phyloP scores from a whole-genome alignment of 2,888 invertebrate genomes.

The Scaptodrosophila latifasciaeformis region DNA sequence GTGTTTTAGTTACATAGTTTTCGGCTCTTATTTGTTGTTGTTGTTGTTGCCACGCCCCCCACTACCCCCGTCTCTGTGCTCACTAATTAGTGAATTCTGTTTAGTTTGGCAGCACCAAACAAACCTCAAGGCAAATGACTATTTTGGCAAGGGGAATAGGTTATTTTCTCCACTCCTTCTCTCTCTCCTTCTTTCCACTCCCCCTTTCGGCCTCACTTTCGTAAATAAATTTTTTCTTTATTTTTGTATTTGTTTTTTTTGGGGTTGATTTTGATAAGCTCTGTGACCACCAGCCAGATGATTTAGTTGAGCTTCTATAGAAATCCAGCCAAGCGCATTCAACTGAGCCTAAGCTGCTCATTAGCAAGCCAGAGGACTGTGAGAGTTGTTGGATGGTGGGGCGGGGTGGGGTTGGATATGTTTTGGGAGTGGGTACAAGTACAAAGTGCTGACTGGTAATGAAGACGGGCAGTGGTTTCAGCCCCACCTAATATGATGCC shows the following conservation, averaged over 20 bases:
- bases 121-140: slow-evolving; percentile 18
- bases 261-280: slow-evolving; percentile 39
- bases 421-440: neutral
- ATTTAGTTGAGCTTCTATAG: too few relatives aligned
- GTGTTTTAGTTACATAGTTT: slow-evolving; percentile 5
- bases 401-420: neutral
- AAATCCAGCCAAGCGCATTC: slow-evolving; percentile 45
- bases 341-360: slow-evolving; percentile 40
- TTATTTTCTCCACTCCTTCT: too few relatives aligned
- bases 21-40: slow-evolving; percentile 14
- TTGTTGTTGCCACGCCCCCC: neutral
- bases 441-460: too few relatives aligned
- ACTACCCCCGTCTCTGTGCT: slow-evolving; percentile 17
- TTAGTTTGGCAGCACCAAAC: slow-evolving; percentile 43
- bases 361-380: slow-evolving; percentile 17
- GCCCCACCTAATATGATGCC: too few relatives aligned
- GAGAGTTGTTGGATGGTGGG: neutral
- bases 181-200: too few relatives aligned
- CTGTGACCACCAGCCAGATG: too few relatives aligned
- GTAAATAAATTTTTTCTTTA: too few relatives aligned
- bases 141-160: neutral
- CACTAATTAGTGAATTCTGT: slow-evolving; percentile 48
- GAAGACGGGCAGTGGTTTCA: too few relatives aligned
- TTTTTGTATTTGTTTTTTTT: slow-evolving; percentile 16
- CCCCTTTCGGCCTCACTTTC: too few relatives aligned